These are phyloP conservation scores for Toxotes lorentzi DNA, from an alignment of 2,797 vertebrate species.

Conservation along the genomic window DNA sequence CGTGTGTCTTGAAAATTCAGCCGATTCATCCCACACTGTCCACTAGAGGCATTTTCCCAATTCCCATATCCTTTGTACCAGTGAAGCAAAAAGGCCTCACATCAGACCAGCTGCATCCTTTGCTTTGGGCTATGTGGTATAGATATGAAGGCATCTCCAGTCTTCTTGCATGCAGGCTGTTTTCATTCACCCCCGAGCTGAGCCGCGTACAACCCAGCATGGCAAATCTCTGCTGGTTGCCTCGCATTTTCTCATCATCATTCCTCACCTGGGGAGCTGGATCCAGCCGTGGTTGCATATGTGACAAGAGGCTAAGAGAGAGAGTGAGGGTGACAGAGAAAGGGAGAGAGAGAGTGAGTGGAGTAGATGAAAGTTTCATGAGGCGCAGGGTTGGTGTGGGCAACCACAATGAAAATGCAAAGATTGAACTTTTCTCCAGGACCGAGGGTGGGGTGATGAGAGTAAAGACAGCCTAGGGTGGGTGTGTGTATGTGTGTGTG, in stretches of 20 bases:
- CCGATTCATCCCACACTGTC: conserved; percentile 22
- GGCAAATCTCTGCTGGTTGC: conserved; percentile 69
- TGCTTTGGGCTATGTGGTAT: conserved; percentile 56
- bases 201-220: conserved; percentile 49
- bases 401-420: conserved; percentile 80
- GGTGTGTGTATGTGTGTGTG: no score
- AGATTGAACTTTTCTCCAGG: conserved; percentile 79
- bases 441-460: conserved; percentile 61
- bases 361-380: conserved; percentile 79
- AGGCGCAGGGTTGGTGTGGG: conserved; percentile 59
- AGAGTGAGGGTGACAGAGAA: conserved; percentile 8
- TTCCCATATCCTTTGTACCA: conserved; percentile 52
- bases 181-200: conserved; percentile 65
- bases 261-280: conserved; percentile 77
- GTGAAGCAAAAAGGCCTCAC: conserved; percentile 53
- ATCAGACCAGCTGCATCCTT: conserved; percentile 66
- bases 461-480: conserved; percentile 60
- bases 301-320: conserved; percentile 45
- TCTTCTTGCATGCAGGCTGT: conserved; percentile 43
- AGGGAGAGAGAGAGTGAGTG: conserved; percentile 11
- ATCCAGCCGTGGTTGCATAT: conserved; percentile 64
- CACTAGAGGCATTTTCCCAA: conserved; percentile 59
- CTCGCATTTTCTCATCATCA: conserved; percentile 78
- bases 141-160: conserved; percentile 61
- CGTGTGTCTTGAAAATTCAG: conserved; percentile 33